These are phyloP conservation scores for Lycaena phlaeas DNA, from an alignment of 2,888 invertebrate species.

Conservation along the genomic window DNA sequence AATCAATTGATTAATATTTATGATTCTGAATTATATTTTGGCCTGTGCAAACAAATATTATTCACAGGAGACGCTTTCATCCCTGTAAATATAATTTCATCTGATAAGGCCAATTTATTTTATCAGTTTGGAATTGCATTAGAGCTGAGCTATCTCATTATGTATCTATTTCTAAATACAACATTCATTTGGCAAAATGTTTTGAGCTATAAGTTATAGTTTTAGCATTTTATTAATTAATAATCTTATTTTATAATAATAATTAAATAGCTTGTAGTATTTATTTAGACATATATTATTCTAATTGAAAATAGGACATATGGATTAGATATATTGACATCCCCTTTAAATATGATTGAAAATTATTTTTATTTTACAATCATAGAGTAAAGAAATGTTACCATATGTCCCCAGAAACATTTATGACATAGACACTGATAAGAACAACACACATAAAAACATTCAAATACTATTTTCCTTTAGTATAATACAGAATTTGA, in stretches of 20 bases:
- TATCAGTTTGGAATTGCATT: too few relatives aligned
- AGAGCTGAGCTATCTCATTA: background rate
- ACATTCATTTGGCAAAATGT: constrained; percentile 61
- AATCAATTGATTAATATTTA: too few relatives aligned
- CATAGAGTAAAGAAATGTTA: background rate
- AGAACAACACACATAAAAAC: background rate
- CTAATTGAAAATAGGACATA: constrained; percentile 1
- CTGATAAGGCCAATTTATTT: too few relatives aligned
- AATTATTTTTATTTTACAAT: background rate
- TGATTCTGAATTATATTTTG: too few relatives aligned
- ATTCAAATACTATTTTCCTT: constrained; percentile 1
- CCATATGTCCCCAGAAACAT: background rate
- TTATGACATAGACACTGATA: background rate
- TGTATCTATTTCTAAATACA: constrained; percentile 17
- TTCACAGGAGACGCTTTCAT: too few relatives aligned
- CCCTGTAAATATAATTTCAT: too few relatives aligned
- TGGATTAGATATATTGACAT: background rate
- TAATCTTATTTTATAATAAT: constrained; percentile 1
- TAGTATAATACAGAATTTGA: background rate
- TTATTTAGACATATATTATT: background rate
- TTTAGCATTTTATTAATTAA: constrained; percentile 20
- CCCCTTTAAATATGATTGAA: background rate
- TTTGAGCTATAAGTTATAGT: constrained; percentile 43
- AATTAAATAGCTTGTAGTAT: background rate
- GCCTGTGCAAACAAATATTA: too few relatives aligned